Percentiles rank a stretch among this genome's conserved stretches.
These are phyloP conservation scores for Cryptocephalus primarius DNA, from an alignment of 2,888 invertebrate genomes.

Conservation along the genomic window DNA sequence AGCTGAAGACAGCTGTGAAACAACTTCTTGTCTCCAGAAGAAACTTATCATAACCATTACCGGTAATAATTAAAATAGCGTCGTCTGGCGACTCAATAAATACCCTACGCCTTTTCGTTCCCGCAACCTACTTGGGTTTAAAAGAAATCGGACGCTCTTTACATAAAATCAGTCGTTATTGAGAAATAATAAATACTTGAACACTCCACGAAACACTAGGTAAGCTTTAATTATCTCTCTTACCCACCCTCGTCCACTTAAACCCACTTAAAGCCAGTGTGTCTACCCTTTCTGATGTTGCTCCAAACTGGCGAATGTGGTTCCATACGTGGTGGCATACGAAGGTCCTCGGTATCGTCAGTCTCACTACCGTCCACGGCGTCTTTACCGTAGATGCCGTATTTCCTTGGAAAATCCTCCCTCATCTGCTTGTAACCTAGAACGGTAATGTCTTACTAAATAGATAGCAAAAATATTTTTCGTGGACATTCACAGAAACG, in stretches of 20 bases:
- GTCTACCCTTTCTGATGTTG: constrained; percentile 33
- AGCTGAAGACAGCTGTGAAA: no score
- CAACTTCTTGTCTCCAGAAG: no score
- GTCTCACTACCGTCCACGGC: constrained; percentile 19
- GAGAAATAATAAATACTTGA: no score
- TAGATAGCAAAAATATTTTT: background rate
- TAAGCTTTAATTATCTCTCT: background rate
- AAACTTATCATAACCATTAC: no score
- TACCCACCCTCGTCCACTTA: constrained; percentile 2
- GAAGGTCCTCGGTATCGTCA: constrained; percentile 24
- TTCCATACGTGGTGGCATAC: constrained; percentile 24
- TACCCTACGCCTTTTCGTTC: no score
- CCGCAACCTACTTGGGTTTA: no score
- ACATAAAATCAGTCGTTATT: no score
- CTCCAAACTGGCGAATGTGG: constrained; percentile 37
- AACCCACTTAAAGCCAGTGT: background rate
- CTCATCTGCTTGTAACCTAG: constrained; percentile 23
- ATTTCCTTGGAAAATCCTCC: constrained; percentile 23
- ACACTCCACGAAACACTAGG: no score
- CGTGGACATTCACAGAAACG: background rate
- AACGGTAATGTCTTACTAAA: background rate
- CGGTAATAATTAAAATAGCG: no score
- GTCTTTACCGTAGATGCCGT: constrained; percentile 32
- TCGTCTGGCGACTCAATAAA: no score
- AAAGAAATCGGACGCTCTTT: no score